Evolutionary conservation across 2,113 vertebrate species (phyloP).

Genomic region (Galbula dea): DNA sequence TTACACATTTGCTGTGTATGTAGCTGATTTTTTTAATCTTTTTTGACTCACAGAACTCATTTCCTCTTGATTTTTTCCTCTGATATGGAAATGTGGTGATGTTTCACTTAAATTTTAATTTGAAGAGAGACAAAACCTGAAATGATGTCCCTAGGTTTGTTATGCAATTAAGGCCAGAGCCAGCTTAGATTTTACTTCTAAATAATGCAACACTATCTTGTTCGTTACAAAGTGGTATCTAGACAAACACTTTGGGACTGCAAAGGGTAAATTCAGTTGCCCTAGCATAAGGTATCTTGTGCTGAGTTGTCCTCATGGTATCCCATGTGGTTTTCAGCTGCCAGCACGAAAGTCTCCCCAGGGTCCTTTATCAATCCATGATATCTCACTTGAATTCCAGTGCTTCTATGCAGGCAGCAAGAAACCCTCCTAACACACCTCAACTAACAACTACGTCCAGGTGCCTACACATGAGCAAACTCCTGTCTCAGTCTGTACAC

Average conservation of each 20-base stretch:
- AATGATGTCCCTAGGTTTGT: neutral
- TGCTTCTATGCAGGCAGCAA: rapidly evolving
- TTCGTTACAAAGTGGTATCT: neutral
- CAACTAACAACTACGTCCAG: rapidly evolving
- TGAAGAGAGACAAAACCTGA: neutral
- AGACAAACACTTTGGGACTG: neutral
- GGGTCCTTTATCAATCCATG: neutral
- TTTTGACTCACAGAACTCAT: neutral
- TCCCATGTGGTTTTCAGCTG: neutral
- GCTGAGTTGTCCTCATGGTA: neutral
- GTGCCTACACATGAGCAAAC: neutral
- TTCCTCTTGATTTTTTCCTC: neutral
- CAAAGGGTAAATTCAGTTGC: neutral
- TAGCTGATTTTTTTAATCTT: neutral
- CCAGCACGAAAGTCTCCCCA: neutral
- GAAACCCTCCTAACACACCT: neutral
- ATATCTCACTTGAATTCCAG: neutral
- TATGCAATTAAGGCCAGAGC: neutral
- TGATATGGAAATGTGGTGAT: neutral
- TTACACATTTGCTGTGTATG: neutral
- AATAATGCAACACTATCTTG: neutral
- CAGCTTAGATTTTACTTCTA: neutral
- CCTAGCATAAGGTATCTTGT: neutral
- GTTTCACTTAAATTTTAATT: neutral
- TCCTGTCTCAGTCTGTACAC: neutral